Percentiles rank a stretch among this genome's conserved stretches.
phyloP scores from a whole-genome alignment of 2,888 invertebrate genomes.

The Cheilosia urbana region DNA sequence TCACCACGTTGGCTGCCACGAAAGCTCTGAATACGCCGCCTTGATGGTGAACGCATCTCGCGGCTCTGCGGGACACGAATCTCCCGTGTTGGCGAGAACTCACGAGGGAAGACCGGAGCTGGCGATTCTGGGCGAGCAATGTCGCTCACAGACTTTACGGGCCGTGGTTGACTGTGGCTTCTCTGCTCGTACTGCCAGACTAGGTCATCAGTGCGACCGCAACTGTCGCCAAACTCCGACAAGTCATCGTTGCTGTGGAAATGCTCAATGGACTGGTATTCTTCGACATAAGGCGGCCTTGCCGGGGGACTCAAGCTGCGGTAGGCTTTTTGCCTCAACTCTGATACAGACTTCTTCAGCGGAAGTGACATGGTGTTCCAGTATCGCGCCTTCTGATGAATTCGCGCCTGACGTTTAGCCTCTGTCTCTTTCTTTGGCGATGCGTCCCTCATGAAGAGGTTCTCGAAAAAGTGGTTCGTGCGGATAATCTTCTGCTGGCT shows the following conservation, averaged over 20 bases:
- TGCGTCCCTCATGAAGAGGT: conserved; percentile 87
- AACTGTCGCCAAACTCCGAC: conserved; percentile 77
- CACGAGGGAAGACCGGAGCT: conserved; percentile 60
- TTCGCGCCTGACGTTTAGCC: conserved; percentile 85
- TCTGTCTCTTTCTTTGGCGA: conserved; percentile 79
- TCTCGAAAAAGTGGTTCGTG: conserved; percentile 89
- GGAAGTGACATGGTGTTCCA: conserved; percentile 86
- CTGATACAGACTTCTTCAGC: conserved; percentile 88
- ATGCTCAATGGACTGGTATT: conserved; percentile 51
- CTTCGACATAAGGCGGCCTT: conserved; percentile 51
- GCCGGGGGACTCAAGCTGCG: conserved; percentile 82
- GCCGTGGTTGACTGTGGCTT: conserved; percentile 88
- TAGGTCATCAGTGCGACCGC: conserved; percentile 82
- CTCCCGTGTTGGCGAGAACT: conserved; percentile 82
- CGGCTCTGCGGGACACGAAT: conserved; percentile 84
- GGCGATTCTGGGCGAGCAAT: conserved; percentile 78
- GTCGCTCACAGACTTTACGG: conserved; percentile 77
- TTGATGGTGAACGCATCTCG: conserved; percentile 87
- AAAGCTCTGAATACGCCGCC: conserved; percentile 86
- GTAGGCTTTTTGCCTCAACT: conserved; percentile 88
- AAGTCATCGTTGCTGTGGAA: conserved; percentile 78
- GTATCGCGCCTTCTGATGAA: conserved; percentile 88
- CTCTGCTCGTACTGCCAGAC: conserved; percentile 84
- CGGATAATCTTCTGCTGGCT: conserved; percentile 86
- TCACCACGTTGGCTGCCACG: conserved; percentile 79